Base-by-base conservation (phyloP, 1,140 invertebrate species). In the Penaeus indicus region DNA sequence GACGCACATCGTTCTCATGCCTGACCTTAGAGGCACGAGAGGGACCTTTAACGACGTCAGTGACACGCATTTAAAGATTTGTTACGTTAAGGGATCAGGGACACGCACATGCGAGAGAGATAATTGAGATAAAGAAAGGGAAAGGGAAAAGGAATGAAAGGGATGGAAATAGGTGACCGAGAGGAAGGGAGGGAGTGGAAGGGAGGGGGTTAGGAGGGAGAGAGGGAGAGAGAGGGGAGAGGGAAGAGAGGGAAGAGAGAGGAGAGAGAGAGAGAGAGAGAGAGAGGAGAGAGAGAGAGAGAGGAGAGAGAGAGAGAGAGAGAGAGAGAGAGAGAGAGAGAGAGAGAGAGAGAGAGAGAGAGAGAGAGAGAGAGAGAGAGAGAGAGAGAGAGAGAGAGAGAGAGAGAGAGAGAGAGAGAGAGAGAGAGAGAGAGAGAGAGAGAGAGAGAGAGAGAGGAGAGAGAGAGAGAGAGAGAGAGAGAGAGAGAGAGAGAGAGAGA, bases 111-210 rank as follows among this genome's bases (percentile, higher is more conserved):
- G 69, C 69, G 11, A 90, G 22, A 47, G 3, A 85, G 47, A 87
- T 87, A 10, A 84, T 22, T n/a, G 42, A 47, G 42, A 47, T 3
- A 47, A 10, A 47, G 42, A 47, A 10, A 47, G 42, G 10, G 42
- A 72, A 18, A 63, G 25, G 11, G 25, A 72, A 10, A 25, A 11
- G 11, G 69, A 72, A 11, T 4, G 25, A 81, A 22, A 81, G 38
- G 32, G 62, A 84, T 25, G 60, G 63, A 79, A 32, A 83, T 21
- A 88, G 62, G 63, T 25, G 79, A 42, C 77, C 63, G 82, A 88
- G 60, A 61, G 79, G 25, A 25, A 81, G 42, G 25, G 25, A 25
- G 25, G 21, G 42, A 81, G 79, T 25, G 79, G 25, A 25, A 81
- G 42, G 25, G 25, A 25, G 25, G 21, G 42, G 54, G 79, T 11